These are phyloP conservation scores for Microctenopoma steveboyesi DNA, from an alignment of 2,797 vertebrate genomes.

Conservation along the genomic window DNA sequence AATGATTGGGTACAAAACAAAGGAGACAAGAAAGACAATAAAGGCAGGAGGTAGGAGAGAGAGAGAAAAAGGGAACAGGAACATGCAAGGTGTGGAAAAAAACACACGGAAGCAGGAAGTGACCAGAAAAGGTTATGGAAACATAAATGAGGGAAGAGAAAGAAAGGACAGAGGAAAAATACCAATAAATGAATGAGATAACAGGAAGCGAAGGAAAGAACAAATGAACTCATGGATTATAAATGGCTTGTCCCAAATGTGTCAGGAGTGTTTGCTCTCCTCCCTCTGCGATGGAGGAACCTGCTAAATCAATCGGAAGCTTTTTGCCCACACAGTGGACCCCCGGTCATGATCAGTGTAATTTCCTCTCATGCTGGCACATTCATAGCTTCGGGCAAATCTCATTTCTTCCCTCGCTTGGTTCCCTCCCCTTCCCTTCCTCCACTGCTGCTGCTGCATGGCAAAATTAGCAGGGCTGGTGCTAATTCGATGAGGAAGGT, in stretches of 20 bases:
- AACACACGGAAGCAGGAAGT: rapidly evolving
- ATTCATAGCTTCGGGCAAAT: conserved; percentile 71
- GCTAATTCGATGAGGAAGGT: conserved; percentile 63
- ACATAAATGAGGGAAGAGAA: conserved; percentile 5
- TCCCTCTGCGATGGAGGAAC: conserved; percentile 54
- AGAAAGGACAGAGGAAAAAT: not conserved
- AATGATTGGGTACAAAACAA: conserved; percentile 4
- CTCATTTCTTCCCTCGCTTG: conserved; percentile 34
- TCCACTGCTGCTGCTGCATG: conserved; percentile 40
- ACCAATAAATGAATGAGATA: conserved; percentile 25
- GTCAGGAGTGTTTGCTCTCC: conserved; percentile 65
- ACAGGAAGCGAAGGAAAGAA: conserved; percentile 27
- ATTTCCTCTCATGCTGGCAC: conserved; percentile 76
- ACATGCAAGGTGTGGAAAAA: not conserved
- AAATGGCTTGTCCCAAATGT: conserved; percentile 73
- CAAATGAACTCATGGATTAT: conserved; percentile 59
- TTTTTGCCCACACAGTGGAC: conserved; percentile 62
- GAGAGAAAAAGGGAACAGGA: too few species aligned
- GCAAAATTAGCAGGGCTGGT: conserved; percentile 61
- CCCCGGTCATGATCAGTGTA: conserved; percentile 73
- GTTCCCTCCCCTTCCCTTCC: conserved; percentile 15
- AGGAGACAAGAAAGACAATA: not conserved
- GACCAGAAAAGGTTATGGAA: not conserved
- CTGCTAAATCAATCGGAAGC: conserved; percentile 74
- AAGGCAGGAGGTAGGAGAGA: not conserved